Evolutionary conservation across 2,888 invertebrate genomes (phyloP), one percentile per base, ranked within the genome.

Genomic region (Drosophila emarginata): DNA sequence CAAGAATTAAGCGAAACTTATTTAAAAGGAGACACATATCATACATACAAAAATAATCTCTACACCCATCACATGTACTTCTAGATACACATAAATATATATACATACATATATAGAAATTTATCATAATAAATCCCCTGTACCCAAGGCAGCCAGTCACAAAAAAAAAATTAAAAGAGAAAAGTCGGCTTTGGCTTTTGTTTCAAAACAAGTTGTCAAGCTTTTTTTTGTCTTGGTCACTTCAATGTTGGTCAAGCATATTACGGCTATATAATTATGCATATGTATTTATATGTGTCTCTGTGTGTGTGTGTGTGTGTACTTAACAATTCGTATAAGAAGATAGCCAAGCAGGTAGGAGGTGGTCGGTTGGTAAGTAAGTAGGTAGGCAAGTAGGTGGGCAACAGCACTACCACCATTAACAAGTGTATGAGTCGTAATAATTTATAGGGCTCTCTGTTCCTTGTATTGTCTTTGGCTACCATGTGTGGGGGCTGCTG

Each of bases 231-330:
- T 64, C 70, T 59, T 59, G 45, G 72, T 64, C 77, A 81, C 83
- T 82, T 79, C 64, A 80, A 70, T 74, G 72, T 79, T 82, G 83
- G 83, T 79, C 83, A 82, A 80, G 80, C 80, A 80, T 64, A 80
- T 80, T 79, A 72, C 61, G 79, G 45, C 67, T 72, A 56, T 63
- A 57, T 54, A 62, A 58, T 21, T 61, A 74, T 72, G 68, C 61
- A 39, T 63, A 51, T 36, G 23, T 50, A n/a, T n/a, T 32, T n/a
- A 14, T 36, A 4, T 52, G 21, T 14, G 18, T 45, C n/a, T 26
- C 4, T 18, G 26, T 40, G 23, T 32, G 9, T 39, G 59, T 60
- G 58, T 64, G 64, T 36, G 61, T 37, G 53, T 53, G n/a, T 15
- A 15, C 28, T 50, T 50, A 36, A 59, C 54, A 60, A 52, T 62